Evolutionary conservation across 2,888 invertebrate species (phyloP), one percentile per base, ranked within the genome.

Genomic region (Pogonocherus hispidulus): DNA sequence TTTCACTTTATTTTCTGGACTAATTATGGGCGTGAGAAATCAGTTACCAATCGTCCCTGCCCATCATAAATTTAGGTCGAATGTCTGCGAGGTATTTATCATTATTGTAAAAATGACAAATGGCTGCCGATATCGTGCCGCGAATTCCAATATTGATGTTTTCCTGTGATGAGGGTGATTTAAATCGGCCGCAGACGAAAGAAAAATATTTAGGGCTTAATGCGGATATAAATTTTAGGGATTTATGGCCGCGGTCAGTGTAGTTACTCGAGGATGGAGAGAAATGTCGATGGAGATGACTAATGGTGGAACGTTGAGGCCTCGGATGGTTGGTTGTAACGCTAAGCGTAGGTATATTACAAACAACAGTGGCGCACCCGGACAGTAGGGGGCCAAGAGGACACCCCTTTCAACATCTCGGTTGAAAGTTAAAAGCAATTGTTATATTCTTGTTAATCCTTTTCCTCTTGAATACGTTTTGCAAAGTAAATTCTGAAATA

Each of bases 201-300:
- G 52, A 52, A 27, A 11, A 11, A 49, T 32, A 19, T 60, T 22
- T 35, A 35, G 51, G 35, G 11, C 49, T 20, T 32, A 19, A 32
- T 32, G 19, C 35, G 20, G 60, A 35, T 47, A 60, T 60, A 60
- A 60, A 60, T 60, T 60, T 49, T 51, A 47, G 18, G 60, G 60
- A 60, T 49, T 49, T 60, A 60, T 18, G 35, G 47, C 47, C 47
- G 11, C 35, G 60, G 32, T 27, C 49, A n/a, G 51, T 20, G 27
- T 19, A 27, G 35, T 49, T 52, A 52, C 27, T 16, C 14, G 20
- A 16, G 18, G 14, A 52, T 16, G 27, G 22, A n/a, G 35, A 1
- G 60, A 0, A 32, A 54, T 37, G 32, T 32, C 54, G 8, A 54
- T 19, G 18, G 49, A 9, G 18, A 20, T 60, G 60, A 60, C 37